Evolutionary conservation across 1,140 invertebrate genomes (phyloP).

Genomic region (Pemphigus obesinymphae): DNA sequence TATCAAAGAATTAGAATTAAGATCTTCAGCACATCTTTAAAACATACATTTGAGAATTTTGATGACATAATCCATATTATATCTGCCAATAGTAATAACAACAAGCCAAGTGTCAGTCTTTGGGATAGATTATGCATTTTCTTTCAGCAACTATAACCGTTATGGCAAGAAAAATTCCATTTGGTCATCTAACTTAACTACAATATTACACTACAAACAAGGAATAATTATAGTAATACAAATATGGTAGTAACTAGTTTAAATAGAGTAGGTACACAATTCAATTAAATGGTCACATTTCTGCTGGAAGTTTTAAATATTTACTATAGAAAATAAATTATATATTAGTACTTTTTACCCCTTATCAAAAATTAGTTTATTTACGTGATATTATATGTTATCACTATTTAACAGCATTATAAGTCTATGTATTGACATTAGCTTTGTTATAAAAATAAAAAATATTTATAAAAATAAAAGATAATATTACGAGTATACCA

Average conservation of each 20-base stretch:
- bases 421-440: no score
- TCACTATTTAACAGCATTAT: no score
- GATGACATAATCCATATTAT: slow-evolving; percentile 35
- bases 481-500: no score
- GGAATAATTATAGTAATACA: neutral
- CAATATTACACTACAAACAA: neutral
- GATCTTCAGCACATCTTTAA: neutral
- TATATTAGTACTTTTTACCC: neutral
- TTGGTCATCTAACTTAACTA: neutral
- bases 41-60: slow-evolving; percentile 15
- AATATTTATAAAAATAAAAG: no score
- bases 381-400: no score
- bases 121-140: slow-evolving; percentile 23
- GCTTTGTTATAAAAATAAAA: no score
- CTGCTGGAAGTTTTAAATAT: neutral
- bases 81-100: slow-evolving; percentile 23
- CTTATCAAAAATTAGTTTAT: neutral
- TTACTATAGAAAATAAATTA: neutral
- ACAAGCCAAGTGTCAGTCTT: slow-evolving; percentile 26
- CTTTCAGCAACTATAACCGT: neutral
- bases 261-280: neutral
- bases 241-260: neutral
- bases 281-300: neutral
- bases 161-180: neutral
- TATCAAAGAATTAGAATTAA: no score